phyloP scores from a whole-genome alignment of 2,797 vertebrate species.

The Urocyon cinereoargenteus region DNA sequence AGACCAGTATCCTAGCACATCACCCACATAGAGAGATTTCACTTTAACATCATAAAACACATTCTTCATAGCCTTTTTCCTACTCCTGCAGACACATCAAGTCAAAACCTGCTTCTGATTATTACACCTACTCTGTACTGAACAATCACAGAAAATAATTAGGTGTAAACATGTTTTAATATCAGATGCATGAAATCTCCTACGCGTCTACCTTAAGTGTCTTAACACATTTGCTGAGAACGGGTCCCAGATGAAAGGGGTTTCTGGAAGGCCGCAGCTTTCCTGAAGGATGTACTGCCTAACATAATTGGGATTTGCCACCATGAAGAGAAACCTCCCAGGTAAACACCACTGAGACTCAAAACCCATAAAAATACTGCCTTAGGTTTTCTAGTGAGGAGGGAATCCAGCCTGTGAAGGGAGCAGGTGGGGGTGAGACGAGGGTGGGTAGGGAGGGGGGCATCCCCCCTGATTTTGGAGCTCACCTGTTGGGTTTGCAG shows the following conservation, averaged over 20 bases:
- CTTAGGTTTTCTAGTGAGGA: background rate
- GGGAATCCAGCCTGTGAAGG: background rate
- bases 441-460: no score
- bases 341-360: background rate
- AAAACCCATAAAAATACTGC: background rate
- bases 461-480: fast-evolving
- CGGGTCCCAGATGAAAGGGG: background rate
- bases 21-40: background rate
- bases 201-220: background rate
- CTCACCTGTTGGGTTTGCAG: slow-evolving; percentile 93
- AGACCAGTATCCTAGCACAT: background rate
- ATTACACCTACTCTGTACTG: background rate
- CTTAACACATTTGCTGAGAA: background rate
- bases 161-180: background rate
- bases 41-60: background rate
- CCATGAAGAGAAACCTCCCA: background rate
- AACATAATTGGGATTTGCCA: background rate
- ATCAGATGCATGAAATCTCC: background rate
- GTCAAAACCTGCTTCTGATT: slow-evolving; percentile 58
- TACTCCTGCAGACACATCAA: background rate
- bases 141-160: background rate
- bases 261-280: background rate
- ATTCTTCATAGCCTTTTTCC: background rate
- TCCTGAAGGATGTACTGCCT: background rate
- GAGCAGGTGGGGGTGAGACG: fast-evolving